These are phyloP conservation scores for Pelobates cultripes DNA, from an alignment of 2,797 vertebrate species.

Conservation along the genomic window DNA sequence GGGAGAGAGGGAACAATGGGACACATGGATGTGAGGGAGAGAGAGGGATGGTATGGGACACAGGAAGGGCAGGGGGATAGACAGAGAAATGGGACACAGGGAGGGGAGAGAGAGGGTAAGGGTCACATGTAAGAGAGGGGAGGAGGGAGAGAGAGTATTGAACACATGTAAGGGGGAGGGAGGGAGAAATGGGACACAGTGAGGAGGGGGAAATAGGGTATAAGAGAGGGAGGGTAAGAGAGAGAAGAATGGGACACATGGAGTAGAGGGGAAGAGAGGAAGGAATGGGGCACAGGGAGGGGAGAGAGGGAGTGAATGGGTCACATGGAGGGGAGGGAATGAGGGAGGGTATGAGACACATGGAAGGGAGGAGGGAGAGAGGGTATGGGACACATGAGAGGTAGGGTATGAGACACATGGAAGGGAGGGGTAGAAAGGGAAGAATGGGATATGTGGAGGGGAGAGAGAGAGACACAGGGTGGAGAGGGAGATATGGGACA, in stretches of 20 bases:
- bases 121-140: neutral
- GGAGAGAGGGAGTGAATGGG: neutral
- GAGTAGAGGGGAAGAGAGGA: neutral
- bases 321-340: neutral
- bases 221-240: too few species aligned
- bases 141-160: too few species aligned
- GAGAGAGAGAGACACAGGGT: neutral
- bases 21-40: too few species aligned
- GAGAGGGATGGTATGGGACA: neutral
- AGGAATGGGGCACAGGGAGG: neutral
- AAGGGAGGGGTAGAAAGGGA: neutral
- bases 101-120: neutral
- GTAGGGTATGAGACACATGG: neutral
- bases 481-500: too few species aligned
- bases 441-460: neutral
- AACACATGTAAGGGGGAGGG: too few species aligned
- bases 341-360: too few species aligned
- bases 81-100: neutral
- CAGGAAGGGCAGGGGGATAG: neutral
- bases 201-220: too few species aligned
- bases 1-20: neutral
- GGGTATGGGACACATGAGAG: too few species aligned
- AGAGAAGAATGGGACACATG: too few species aligned
- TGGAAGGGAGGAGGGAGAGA: too few species aligned
- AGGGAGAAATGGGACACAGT: neutral